Evolutionary conservation across 2,888 invertebrate species (phyloP).

Genomic region (Beris morrisii): DNA sequence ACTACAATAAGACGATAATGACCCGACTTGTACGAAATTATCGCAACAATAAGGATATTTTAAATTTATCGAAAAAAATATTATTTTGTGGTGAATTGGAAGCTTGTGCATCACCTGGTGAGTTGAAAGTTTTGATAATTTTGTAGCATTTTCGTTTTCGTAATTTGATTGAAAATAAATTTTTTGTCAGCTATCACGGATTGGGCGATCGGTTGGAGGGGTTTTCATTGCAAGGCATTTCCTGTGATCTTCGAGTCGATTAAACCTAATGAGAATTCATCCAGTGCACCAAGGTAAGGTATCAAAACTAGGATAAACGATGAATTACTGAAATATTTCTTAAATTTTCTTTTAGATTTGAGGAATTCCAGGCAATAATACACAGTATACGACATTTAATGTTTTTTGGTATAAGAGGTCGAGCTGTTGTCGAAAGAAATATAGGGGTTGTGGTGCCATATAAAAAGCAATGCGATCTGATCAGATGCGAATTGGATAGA

Average conservation of each 20-base stretch:
- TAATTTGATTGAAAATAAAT: no score
- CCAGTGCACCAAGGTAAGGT: slow-evolving; percentile 43
- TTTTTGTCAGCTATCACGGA: slow-evolving; percentile 22
- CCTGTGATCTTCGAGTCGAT: slow-evolving; percentile 65
- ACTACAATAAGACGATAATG: slow-evolving; percentile 63
- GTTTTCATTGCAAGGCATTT: slow-evolving; percentile 55
- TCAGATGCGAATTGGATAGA: slow-evolving; percentile 49
- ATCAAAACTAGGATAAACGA: no score
- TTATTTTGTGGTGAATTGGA: slow-evolving; percentile 71
- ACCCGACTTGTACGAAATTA: slow-evolving; percentile 76
- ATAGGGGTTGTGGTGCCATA: slow-evolving; percentile 67
- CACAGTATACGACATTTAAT: slow-evolving; percentile 50
- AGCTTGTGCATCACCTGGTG: slow-evolving; percentile 48
- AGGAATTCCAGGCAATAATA: slow-evolving; percentile 44
- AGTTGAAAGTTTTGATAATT: no score
- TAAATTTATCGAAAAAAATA: slow-evolving; percentile 67
- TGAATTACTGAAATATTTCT: no score
- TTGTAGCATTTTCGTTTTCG: no score
- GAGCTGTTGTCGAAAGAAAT: slow-evolving; percentile 55
- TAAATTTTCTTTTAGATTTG: slow-evolving; percentile 33
- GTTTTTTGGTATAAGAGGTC: slow-evolving; percentile 56
- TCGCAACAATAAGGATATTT: slow-evolving; percentile 68
- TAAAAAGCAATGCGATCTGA: slow-evolving; percentile 54
- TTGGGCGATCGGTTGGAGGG: slow-evolving; percentile 52
- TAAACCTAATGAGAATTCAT: slow-evolving; percentile 40